Base-by-base conservation (phyloP, 2,888 invertebrate species). In the Tortricodes alternella region DNA sequence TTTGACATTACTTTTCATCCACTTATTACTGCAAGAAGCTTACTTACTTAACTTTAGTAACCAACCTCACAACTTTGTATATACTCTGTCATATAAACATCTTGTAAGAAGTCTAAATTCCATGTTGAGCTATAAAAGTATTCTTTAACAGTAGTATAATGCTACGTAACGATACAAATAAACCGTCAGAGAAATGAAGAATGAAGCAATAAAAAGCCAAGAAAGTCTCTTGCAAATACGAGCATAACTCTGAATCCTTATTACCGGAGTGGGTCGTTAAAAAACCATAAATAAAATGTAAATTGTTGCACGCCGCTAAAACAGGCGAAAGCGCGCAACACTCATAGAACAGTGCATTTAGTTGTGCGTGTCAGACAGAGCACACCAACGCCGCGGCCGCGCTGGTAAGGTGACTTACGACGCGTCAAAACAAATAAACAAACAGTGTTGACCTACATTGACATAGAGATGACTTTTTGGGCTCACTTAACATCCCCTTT, bases 201-300 rank as follows among this genome's bases (percentile, higher is more conserved):
- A 56, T 56, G 56, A 56, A 56, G 44, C 56, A 44, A 56, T 56
- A 56, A 56, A 56, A 56, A 48, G 24, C 39, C 48, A 55, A 50
- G 56, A 49, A 50, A 56, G 56, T 56, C 56, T 56, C 50, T 44
- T 50, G 56, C 56, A 56, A 56, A 56, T 56, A 56, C 56, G 56
- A 34, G 35, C 56, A 56, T 56, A 56, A 58, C 46, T 52, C 59
- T 41, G 49, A 46, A 52, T 49, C 55, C 65, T 64, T 64, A 64
- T 63, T 65, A 62, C 65, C 46, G 46, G 52, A 50, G 52, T 43
- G 51, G 62, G 64, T 70, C 69, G 68, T 70, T 70, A 70, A 68
- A 70, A 68, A 58, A 57, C 60, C 64, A 68, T 70, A 70, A 70
- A 65, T 65, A 62, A 55, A 53, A 64, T 63, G 61, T 64, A 67